These are phyloP conservation scores for Enteromius argenteus DNA, from an alignment of 2,797 vertebrate genomes.

Conservation along the genomic window DNA sequence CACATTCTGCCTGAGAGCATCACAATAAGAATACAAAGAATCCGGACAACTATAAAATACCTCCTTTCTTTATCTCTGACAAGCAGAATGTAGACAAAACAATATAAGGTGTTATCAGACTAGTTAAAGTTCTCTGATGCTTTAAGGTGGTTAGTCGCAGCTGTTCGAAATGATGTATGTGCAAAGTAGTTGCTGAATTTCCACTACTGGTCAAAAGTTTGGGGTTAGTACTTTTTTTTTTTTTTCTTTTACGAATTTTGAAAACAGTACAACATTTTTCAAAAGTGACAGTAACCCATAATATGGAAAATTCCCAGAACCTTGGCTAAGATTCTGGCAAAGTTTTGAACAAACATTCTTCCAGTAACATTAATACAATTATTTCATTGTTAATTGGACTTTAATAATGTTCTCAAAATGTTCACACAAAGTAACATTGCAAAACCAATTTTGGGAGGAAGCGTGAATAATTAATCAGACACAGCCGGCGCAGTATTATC, in stretches of 20 bases:
- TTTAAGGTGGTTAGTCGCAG: slow-evolving; percentile 6
- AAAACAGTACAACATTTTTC: not conserved
- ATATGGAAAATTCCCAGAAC: not conserved
- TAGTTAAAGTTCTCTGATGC: slow-evolving; percentile 27
- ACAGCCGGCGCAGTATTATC: too few species aligned
- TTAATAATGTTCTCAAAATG: not conserved
- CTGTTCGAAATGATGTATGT: slow-evolving; percentile 8
- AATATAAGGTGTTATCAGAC: slow-evolving; percentile 16
- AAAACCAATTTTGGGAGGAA: too few species aligned
- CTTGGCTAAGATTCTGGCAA: not conserved
- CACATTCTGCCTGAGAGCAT: slow-evolving; percentile 31
- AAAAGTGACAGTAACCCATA: not conserved
- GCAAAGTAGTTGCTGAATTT: slow-evolving; percentile 2
- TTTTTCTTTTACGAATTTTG: not conserved
- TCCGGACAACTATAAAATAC: slow-evolving; percentile 13
- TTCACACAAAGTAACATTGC: not conserved
- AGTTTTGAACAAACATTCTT: not conserved
- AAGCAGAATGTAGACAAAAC: slow-evolving; percentile 30
- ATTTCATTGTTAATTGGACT: not conserved
- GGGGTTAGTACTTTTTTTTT: not conserved
- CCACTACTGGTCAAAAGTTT: not conserved
- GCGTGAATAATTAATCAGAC: too few species aligned
- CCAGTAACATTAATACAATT: not conserved
- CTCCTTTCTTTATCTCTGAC: slow-evolving; percentile 20
- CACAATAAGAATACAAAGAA: slow-evolving; percentile 32